A percentile compares a stretch with the other conserved stretches of the same genome.
Conservation (phyloP, 92 coral and sea anemone genomes). For the Umimayanthus chanpuru region DNA sequence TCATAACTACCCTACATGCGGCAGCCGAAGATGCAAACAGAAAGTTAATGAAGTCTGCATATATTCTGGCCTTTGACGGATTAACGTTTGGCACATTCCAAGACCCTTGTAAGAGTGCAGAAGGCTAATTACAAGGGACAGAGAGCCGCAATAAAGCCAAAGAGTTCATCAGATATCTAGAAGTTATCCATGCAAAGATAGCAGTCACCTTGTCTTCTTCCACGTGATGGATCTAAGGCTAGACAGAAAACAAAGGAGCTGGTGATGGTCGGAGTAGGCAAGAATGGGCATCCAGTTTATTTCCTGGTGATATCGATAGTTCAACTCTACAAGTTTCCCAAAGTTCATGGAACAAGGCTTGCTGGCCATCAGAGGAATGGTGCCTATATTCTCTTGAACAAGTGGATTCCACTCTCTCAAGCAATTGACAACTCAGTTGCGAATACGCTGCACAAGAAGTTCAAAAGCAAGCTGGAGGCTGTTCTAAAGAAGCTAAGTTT, state of each 20-base stretch:
- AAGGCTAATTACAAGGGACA: constrained; percentile 43
- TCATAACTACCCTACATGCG: not conserved
- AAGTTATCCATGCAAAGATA: constrained; percentile 36
- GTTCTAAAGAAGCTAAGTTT: not conserved
- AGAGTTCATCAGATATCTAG: constrained; percentile 42
- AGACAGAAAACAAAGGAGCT: constrained; percentile 46
- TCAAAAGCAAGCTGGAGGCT: not conserved
- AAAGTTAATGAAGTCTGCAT: not conserved
- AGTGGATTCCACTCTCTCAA: not conserved
- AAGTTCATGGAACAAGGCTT: not conserved
- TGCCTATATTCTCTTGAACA: not conserved
- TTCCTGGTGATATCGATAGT: constrained; percentile 52
- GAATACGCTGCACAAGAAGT: not conserved
- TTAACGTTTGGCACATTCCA: not conserved
- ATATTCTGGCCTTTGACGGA: not conserved
- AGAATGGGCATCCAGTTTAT: constrained; percentile 47
- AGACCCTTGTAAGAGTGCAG: constrained; percentile 14
- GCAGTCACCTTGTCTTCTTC: constrained; percentile 44
- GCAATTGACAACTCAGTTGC: constrained; percentile 10
- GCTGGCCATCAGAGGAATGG: not conserved
- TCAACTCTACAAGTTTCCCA: not conserved
- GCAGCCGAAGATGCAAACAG: not conserved
- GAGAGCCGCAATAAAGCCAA: constrained; percentile 42
- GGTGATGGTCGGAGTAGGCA: constrained; percentile 40
- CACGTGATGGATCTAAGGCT: constrained; percentile 47